Percentiles rank a stretch among this genome's conserved stretches.
Conservation (phyloP, 1,140 invertebrate species). For the Musca vetustissima region DNA sequence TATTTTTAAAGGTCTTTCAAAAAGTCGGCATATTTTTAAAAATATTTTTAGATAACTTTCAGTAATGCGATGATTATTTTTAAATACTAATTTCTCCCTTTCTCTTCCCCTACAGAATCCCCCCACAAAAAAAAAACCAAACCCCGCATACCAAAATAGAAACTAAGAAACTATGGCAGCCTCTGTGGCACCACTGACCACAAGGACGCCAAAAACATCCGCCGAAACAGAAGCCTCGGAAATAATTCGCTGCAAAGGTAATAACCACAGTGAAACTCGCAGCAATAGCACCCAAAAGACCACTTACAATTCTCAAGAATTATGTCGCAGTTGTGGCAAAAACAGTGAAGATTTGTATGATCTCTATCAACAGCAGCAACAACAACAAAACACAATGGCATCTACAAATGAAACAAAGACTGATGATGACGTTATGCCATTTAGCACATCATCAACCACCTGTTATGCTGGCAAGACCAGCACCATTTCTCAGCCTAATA, state of each 20-base stretch:
- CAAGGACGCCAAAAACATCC: conserved; percentile 1
- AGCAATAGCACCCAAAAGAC: conserved; percentile 7
- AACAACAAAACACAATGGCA: background rate
- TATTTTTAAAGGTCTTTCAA: no score
- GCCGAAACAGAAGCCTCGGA: conserved; percentile 1
- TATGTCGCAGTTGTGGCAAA: conserved; percentile 30
- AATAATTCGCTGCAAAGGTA: background rate
- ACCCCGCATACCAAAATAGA: background rate
- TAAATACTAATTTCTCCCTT: no score
- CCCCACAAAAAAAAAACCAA: background rate
- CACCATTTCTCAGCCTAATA: no score
- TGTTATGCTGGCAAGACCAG: conserved; percentile 6
- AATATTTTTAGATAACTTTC: no score
- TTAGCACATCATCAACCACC: conserved; percentile 20
- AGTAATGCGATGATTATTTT: no score
- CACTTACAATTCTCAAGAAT: conserved; percentile 19
- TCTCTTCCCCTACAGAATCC: no score
- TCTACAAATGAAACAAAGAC: background rate
- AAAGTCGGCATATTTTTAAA: no score
- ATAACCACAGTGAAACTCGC: no score
- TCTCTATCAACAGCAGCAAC: conserved; percentile 23
- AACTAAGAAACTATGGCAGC: conserved; percentile 4
- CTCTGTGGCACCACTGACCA: conserved; percentile 1
- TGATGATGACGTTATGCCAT: background rate
- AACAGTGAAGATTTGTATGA: conserved; percentile 27